A percentile compares a stretch with the other conserved stretches of the same genome.
Conservation (phyloP, 1,140 invertebrate species). For the Cyrtorhinus lividipennis region DNA sequence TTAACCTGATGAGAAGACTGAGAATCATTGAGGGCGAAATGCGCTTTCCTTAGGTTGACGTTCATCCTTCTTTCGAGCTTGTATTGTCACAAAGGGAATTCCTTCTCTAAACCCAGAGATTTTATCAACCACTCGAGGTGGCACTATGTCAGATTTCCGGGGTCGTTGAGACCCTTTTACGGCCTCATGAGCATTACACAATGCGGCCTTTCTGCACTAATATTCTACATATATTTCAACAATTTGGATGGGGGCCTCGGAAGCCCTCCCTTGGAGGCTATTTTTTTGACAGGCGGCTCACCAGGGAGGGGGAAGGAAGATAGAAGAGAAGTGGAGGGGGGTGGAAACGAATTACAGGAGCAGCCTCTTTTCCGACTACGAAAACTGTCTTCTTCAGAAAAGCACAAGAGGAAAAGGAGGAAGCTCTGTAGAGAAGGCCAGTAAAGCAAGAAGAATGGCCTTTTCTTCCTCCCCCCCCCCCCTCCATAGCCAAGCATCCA, state of each 20-base stretch:
- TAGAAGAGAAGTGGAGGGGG: not conserved
- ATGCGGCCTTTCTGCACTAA: not conserved
- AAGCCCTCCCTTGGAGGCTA: not conserved
- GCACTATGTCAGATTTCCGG: too few relatives aligned
- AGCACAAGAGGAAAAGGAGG: not conserved
- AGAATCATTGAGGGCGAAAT: too few relatives aligned
- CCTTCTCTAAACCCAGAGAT: too few relatives aligned
- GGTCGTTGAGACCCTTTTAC: too few relatives aligned
- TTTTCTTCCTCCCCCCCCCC: not conserved
- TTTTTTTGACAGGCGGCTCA: not conserved
- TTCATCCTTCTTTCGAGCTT: too few relatives aligned
- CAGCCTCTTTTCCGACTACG: not conserved
- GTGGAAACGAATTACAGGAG: not conserved
- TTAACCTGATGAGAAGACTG: too few relatives aligned
- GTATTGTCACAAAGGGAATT: too few relatives aligned
- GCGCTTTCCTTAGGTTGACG: too few relatives aligned
- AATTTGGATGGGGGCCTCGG: not conserved
- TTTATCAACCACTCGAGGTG: too few relatives aligned
- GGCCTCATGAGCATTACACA: too few relatives aligned
- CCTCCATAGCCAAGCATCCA: not conserved
- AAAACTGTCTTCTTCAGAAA: not conserved
- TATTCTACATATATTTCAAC: not conserved
- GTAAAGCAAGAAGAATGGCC: not conserved
- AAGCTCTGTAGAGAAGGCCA: not conserved
- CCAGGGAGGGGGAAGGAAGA: not conserved